Base-by-base conservation (phyloP, 2,888 invertebrate species). In the Norana najaformis region DNA sequence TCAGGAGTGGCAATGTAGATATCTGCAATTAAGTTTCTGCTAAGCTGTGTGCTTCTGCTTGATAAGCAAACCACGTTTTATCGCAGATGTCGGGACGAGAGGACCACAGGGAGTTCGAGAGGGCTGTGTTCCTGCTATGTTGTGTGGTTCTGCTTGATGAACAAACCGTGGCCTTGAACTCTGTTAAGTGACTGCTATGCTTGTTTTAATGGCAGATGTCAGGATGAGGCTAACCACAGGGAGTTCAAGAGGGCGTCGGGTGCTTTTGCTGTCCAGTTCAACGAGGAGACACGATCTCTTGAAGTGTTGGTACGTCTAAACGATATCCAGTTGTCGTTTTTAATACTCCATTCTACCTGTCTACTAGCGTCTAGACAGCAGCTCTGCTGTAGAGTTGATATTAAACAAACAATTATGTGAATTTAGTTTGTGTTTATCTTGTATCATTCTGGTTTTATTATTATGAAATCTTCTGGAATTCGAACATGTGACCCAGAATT, bases 161-260 rank as follows among this genome's bases (percentile, higher is more conserved):
- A 69, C 2, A 69, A 69, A n/a, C 69, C 11, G n/a, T n/a, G n/a
- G n/a, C 30, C 69, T 69, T n/a, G n/a, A n/a, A n/a, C 69, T 8
- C 69, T n/a, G 30, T 69, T 69, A 1, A n/a, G n/a, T 11, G 11
- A n/a, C 69, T n/a, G 30, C 0, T 69, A 0, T 69, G n/a, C 30
- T 69, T 11, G n/a, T 69, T 88, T 38, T n/a, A n/a, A 41, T 34
- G 2, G 23, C 92, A 94, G 94, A 41, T 94, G 94, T 92, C 90
- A 92, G 89, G 94, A 94, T 88, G 93, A 95, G 97, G 97, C 95
- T 97, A 97, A 96, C 94, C 98, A 98, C 96, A 97, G 97, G 96
- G 98, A 98, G 96, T 98, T 98, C 96, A 97, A 98, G 96, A 97
- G 97, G 96, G 97, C 97, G 94, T 97, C 98, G 95, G 97, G 96